A percentile compares a stretch with the other conserved stretches of the same genome.
Evolutionary conservation across 2,888 invertebrate genomes (phyloP).

Genomic region (Heteropelma amictum): DNA sequence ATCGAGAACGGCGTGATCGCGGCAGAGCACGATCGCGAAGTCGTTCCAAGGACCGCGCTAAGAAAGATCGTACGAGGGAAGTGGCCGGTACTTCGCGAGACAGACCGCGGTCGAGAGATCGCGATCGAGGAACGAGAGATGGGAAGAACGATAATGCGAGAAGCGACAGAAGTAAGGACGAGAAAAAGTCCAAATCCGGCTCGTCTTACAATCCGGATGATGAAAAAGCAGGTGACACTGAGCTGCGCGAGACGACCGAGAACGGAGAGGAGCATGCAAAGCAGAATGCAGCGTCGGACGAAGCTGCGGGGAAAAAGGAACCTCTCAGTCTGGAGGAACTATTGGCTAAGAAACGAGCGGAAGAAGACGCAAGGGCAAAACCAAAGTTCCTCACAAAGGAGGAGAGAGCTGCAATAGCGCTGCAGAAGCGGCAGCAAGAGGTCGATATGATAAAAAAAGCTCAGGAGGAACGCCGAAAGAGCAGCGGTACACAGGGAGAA

Average conservation of each 20-base stretch:
- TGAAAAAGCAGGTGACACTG: conserved; percentile 73
- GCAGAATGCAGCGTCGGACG: conserved; percentile 72
- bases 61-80: conserved; percentile 63
- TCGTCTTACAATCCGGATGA: conserved; percentile 67
- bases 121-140: conserved; percentile 68
- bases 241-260: conserved; percentile 71
- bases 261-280: conserved; percentile 74
- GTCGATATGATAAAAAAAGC: conserved; percentile 88
- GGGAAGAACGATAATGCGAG: conserved; percentile 61
- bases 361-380: conserved; percentile 95
- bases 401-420: conserved; percentile 93
- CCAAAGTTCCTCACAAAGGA: conserved; percentile 98
- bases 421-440: conserved; percentile 93
- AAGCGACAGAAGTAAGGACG: conserved; percentile 70
- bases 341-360: conserved; percentile 96
- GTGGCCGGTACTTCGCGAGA: conserved; percentile 57
- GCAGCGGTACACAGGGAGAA: conserved; percentile 63
- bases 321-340: conserved; percentile 98
- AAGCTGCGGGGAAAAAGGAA: conserved; percentile 81
- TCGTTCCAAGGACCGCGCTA: conserved; percentile 69
- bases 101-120: conserved; percentile 69
- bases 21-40: conserved; percentile 73
- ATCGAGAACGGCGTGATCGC: conserved; percentile 76
- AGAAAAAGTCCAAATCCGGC: conserved; percentile 74
- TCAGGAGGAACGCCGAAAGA: conserved; percentile 82